These are phyloP conservation scores for Galeopsomyia nigrocyanea DNA, from an alignment of 2,888 invertebrate species.

Conservation along the genomic window DNA sequence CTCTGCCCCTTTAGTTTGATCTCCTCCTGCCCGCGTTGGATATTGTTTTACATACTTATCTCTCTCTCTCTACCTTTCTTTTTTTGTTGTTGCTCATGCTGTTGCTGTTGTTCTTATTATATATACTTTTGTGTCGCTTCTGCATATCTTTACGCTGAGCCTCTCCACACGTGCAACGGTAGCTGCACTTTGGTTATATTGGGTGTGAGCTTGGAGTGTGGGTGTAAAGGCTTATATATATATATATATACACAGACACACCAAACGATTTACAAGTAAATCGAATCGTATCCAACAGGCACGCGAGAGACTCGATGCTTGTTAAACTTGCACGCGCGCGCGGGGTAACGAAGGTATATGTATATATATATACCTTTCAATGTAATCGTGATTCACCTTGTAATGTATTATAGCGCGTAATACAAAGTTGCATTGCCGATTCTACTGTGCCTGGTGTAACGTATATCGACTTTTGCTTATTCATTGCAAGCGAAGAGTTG, in stretches of 20 bases:
- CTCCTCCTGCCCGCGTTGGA: slow-evolving; percentile 27
- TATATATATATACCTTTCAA: too few species aligned
- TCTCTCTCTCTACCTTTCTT: slow-evolving; percentile 21
- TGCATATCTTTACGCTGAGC: background rate
- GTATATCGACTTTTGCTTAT: too few species aligned
- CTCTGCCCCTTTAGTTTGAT: slow-evolving; percentile 51
- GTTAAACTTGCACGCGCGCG: too few species aligned
- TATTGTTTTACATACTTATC: slow-evolving; percentile 47
- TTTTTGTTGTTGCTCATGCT: too few species aligned
- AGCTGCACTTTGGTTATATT: background rate
- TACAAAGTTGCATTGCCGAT: too few species aligned
- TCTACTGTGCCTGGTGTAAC: too few species aligned
- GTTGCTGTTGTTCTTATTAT: too few species aligned
- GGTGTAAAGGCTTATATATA: too few species aligned
- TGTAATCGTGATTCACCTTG: too few species aligned
- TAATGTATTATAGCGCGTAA: too few species aligned
- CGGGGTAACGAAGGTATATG: too few species aligned
- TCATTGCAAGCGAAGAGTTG: too few species aligned
- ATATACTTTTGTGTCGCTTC: background rate
- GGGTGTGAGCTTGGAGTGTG: background rate
- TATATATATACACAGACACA: background rate
- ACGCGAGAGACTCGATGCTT: background rate
- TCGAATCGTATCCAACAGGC: background rate
- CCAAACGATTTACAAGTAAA: slow-evolving; percentile 10
- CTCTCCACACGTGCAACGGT: background rate